These are phyloP conservation scores for Artibeus lituratus DNA, from an alignment of 2,797 vertebrate species.

Conservation along the genomic window DNA sequence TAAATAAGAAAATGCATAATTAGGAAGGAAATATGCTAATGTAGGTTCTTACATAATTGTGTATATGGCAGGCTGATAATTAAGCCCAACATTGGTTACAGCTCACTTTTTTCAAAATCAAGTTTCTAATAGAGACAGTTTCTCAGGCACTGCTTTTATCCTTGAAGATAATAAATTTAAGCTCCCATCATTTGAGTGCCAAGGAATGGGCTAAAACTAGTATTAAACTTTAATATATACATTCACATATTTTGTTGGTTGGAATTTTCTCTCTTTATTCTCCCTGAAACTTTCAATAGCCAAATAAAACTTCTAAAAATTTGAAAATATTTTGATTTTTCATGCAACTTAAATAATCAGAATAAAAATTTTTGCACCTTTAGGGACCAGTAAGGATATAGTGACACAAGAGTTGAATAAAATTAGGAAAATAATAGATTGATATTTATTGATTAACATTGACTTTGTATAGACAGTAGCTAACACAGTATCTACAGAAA, in stretches of 20 bases:
- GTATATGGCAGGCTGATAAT: not conserved
- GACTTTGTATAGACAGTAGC: not conserved
- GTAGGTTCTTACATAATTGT: not conserved
- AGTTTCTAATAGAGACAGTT: not conserved
- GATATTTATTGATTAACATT: not conserved
- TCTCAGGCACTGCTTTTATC: not conserved
- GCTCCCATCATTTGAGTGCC: not conserved
- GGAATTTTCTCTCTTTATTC: not conserved
- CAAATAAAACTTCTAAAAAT: not conserved
- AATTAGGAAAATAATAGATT: not conserved
- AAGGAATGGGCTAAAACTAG: not conserved
- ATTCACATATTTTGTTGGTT: not conserved
- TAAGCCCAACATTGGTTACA: not conserved
- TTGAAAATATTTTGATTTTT: not conserved
- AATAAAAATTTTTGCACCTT: not conserved
- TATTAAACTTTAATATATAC: not conserved
- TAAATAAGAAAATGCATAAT: not conserved
- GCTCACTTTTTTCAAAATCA: not conserved
- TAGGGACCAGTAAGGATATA: not conserved
- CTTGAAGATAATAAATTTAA: not conserved
- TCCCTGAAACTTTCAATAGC: not conserved
- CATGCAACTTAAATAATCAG: not conserved
- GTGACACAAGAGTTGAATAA: not conserved
- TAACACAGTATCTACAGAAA: not conserved
- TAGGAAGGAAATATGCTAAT: not conserved